A percentile compares a stretch with the other conserved stretches of the same genome.
Conservation (phyloP, 2,888 invertebrate genomes). For the Blera fallax region DNA sequence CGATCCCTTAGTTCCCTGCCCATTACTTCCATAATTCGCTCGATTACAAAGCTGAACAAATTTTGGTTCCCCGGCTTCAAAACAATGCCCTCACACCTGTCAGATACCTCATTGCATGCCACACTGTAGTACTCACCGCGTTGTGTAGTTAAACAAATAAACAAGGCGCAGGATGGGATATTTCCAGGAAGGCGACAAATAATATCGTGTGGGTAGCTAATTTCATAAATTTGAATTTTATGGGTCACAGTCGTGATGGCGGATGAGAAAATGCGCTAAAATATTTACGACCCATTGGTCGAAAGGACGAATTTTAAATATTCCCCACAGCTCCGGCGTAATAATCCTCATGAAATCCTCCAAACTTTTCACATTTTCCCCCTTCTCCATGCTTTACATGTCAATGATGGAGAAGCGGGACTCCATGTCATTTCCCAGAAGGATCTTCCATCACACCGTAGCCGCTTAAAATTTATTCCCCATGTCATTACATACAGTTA, state of each 20-base stretch:
- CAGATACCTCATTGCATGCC: too few species aligned
- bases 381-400: too few species aligned
- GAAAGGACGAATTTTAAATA: conserved; percentile 24
- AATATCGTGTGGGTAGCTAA: conserved; percentile 26
- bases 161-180: neutral
- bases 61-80: too few species aligned
- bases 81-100: too few species aligned
- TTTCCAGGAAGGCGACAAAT: conserved; percentile 9
- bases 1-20: too few species aligned
- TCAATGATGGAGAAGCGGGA: too few species aligned
- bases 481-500: conserved; percentile 29
- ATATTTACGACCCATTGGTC: conserved; percentile 43
- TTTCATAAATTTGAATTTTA: conserved; percentile 41
- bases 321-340: neutral
- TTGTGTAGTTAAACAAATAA: neutral
- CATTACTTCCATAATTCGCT: too few species aligned
- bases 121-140: neutral
- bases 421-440: neutral
- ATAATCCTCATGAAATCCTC: conserved; percentile 3
- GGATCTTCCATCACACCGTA: neutral
- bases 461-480: conserved; percentile 7
- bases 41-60: too few species aligned
- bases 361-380: conserved; percentile 16
- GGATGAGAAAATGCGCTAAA: conserved; percentile 4
- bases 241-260: conserved; percentile 13